These are phyloP conservation scores for Malurus melanocephalus DNA, from an alignment of 2,113 vertebrate species.

Conservation along the genomic window DNA sequence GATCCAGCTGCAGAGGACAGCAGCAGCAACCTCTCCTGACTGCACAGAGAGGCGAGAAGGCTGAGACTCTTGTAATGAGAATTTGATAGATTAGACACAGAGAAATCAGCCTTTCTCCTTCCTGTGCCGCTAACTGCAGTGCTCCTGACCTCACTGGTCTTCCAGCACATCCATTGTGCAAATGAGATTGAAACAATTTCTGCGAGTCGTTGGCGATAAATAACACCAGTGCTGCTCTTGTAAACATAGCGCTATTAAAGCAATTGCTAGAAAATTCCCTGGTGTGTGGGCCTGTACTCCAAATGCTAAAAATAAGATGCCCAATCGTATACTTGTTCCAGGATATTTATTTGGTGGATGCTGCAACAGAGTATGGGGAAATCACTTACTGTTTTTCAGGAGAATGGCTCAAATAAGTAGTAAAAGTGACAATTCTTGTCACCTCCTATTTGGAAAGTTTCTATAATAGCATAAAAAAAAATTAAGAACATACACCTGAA, in stretches of 20 bases:
- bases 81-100: background rate
- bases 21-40: background rate
- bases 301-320: conserved; percentile 34
- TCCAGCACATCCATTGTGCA: conserved; percentile 24
- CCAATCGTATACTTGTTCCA: background rate
- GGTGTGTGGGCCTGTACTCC: background rate
- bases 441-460: background rate
- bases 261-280: conserved; percentile 37
- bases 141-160: conserved; percentile 12
- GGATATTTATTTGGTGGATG: conserved; percentile 23
- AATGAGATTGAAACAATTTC: conserved; percentile 55
- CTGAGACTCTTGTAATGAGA: conserved; percentile 24
- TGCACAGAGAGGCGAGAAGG: background rate
- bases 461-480: background rate
- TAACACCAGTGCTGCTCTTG: background rate
- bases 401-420: background rate
- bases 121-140: background rate
- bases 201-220: conserved; percentile 40
- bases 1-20: conserved; percentile 12
- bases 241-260: conserved; percentile 43
- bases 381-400: conserved; percentile 18
- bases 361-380: background rate
- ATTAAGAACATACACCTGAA: background rate
- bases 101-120: background rate
- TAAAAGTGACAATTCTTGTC: background rate